Evolutionary conservation across 2,797 vertebrate genomes (phyloP).

Genomic region (Enteromius thamalakanensis): DNA sequence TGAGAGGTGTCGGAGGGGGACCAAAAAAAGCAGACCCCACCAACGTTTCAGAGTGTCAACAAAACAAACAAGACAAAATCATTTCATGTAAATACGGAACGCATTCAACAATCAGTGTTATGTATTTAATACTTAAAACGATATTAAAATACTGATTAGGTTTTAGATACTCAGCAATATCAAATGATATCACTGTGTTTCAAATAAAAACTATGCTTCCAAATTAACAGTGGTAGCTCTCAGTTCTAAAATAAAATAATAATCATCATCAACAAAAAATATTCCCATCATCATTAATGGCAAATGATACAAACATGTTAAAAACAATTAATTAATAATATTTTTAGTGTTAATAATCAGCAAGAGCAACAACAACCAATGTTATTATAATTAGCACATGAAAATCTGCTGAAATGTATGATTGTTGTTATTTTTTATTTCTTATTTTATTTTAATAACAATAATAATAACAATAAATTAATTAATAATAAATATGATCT

Average conservation of each 20-base stretch:
- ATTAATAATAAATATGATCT: neutral
- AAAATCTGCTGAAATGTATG: neutral
- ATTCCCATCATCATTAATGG: neutral
- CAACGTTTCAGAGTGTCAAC: neutral
- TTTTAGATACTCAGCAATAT: neutral
- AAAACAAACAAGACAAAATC: neutral
- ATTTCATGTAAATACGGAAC: neutral
- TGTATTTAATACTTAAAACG: neutral
- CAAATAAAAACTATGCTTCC: neutral
- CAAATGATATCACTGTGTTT: neutral
- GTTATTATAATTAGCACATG: neutral
- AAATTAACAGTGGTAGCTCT: neutral
- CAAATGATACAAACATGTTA: neutral
- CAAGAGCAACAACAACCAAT: neutral
- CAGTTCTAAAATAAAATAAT: neutral
- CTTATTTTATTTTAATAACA: neutral
- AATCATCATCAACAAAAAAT: neutral
- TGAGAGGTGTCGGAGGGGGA: constrained; percentile 46
- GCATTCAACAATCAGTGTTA: too few relatives aligned
- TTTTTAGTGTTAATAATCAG: neutral
- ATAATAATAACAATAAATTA: neutral
- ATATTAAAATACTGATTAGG: neutral
- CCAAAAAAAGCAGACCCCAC: constrained; percentile 32
- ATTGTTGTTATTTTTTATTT: neutral
- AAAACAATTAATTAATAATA: neutral